Percentiles rank a stretch among this genome's conserved stretches.
Evolutionary conservation across 2,113 vertebrate genomes (phyloP).

Genomic region (Microcebus murinus): DNA sequence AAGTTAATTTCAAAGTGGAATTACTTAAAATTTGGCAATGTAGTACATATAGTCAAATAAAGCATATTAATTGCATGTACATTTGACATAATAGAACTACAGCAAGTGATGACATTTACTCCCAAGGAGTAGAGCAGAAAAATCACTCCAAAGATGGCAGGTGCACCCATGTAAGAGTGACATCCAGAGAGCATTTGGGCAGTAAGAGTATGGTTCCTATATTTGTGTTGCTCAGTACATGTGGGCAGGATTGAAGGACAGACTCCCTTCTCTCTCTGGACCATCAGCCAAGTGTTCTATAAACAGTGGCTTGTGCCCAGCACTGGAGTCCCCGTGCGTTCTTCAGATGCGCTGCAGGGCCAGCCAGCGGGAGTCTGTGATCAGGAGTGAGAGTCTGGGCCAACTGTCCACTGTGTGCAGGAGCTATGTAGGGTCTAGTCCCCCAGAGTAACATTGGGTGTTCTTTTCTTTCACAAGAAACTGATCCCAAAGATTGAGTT

Average conservation of each 20-base stretch:
- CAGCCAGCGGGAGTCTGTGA: not conserved
- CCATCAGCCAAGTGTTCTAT: not conserved
- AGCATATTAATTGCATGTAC: not conserved
- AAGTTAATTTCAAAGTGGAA: constrained; percentile 44
- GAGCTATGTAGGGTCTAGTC: not conserved
- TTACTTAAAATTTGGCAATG: not conserved
- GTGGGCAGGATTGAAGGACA: not conserved
- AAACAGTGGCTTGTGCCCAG: not conserved
- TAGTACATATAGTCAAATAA: not conserved
- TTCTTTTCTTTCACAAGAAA: constrained; percentile 88
- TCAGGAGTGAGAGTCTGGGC: not conserved
- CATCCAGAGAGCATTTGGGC: not conserved
- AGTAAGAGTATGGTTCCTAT: not conserved
- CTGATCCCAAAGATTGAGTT: constrained; percentile 96
- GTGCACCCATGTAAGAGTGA: not conserved
- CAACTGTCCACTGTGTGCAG: not conserved
- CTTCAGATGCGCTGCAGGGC: not conserved
- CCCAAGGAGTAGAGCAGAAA: not conserved
- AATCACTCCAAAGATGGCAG: not conserved
- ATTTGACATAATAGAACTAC: not conserved
- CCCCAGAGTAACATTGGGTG: not conserved
- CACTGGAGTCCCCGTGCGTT: not conserved
- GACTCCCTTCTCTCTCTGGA: not conserved
- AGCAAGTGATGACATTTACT: not conserved
- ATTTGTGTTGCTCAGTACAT: not conserved